Evolutionary conservation across 2,888 invertebrate species (phyloP).

Genomic region (Cecidostiba fungosa): DNA sequence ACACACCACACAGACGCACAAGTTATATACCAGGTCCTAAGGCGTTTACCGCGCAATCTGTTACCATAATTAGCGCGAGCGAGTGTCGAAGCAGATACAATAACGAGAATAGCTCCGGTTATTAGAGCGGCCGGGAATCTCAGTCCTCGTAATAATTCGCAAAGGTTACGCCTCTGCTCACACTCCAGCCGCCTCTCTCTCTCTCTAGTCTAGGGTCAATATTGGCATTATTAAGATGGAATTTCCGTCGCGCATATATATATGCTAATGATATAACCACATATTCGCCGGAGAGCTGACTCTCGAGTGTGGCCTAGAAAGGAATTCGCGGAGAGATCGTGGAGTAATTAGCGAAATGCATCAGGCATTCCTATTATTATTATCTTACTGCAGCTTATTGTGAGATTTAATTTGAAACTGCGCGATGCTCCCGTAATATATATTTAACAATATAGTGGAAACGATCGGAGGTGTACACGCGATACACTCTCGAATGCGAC

Average conservation of each 20-base stretch:
- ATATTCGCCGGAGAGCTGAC: neutral
- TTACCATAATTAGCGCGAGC: conserved; percentile 21
- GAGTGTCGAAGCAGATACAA: conserved; percentile 21
- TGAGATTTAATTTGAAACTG: no score
- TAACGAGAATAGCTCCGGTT: conserved; percentile 6
- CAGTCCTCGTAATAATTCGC: conserved; percentile 17
- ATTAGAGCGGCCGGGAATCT: neutral
- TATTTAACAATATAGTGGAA: no score
- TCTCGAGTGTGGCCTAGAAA: neutral
- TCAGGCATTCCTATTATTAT: no score
- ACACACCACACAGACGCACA: no score
- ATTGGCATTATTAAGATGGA: conserved; percentile 44
- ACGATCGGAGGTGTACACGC: no score
- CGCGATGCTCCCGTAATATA: neutral
- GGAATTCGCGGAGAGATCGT: neutral
- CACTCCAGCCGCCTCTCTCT: no score
- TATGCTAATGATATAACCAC: neutral
- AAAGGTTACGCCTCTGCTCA: neutral
- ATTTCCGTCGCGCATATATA: neutral
- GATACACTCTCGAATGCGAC: conserved; percentile 24
- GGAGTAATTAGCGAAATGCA: conserved; percentile 3
- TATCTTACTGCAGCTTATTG: no score
- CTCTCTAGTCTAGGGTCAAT: neutral
- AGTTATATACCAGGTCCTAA: no score
- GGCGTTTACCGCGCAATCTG: conserved; percentile 15